Base-by-base conservation (phyloP, 2,113 vertebrate genomes). In the Pelusios castaneus region DNA sequence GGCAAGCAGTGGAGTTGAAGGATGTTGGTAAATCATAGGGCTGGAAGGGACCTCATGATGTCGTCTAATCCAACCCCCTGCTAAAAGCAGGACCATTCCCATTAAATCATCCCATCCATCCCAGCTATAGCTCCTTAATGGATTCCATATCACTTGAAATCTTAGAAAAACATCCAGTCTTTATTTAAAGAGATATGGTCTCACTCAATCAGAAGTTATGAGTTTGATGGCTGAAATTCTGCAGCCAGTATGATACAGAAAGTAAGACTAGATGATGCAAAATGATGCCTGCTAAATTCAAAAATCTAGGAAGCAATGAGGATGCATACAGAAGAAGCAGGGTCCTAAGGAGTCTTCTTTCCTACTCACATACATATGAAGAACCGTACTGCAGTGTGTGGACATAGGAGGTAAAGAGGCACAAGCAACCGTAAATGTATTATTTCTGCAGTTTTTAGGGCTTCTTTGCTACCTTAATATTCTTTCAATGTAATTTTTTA, bases 221-320 rank as follows among this genome's bases (percentile, higher is more conserved):
- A 49, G 14, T 17, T 92, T 84, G 41, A 45, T 88, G 21, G 80
- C 31, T 78, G 70, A 94, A 88, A 80, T 52, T 54, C 45, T 84
- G 4, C 51, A 75, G 75, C 67, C n/a, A 88, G n/a, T 75, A 1
- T 56, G 41, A n/a, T 14, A 81, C 10, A 19, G 8, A 54, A 88
- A 13, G 29, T 14, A 63, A 89, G 75, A 75, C 58, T 85, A 85
- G 76, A 76, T 79, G 41, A 80, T 87, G 31, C 77, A 45, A 0
- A 1, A 60, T 81, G 76, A 47, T 41, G 77, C 83, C 52, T 90
- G 86, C 55, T 96, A 55, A 82, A 67, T 41, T 84, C 92, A 91
- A 85, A 79, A 93, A 90, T 82, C 88, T 91, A 89, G 63, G 41
- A 89, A 82, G 47, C 51, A 10, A 43, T 84, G 47, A 95, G 88